Base-by-base conservation (phyloP, 2,113 vertebrate species). In the Chiloscyllium plagiosum region DNA sequence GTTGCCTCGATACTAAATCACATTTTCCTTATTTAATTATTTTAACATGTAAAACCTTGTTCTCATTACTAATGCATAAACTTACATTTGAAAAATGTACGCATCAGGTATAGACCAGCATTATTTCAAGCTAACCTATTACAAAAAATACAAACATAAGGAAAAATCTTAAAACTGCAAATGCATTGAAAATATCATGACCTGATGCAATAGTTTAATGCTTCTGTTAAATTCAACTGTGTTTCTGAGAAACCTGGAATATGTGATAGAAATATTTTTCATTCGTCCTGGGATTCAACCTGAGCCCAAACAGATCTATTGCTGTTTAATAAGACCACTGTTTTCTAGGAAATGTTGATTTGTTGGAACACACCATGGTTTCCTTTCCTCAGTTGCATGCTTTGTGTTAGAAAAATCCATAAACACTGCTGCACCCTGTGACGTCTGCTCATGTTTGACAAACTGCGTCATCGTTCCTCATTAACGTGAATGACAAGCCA, bases 401-500 rank as follows among this genome's bases (percentile, higher is more conserved):
- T 70, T 37, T 69, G 92, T 95, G 26, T 95, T 95, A 95, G 50
- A 50, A 70, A 20, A 50, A 72, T 76, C 69, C 68, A 95, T 42
- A 95, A 95, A 50, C 37, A 29, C 68, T 52, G 94, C 94, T 76
- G 42, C 69, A 72, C 69, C 72, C 69, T 17, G 37, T 95, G 94
- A 95, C 69, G 94, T 76, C 94, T 95, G 42, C 42, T 52, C 47
- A 3, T 13, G 69, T 95, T 50, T 95, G 42, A 95, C 94, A 95
- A 69, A 52, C 42, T 95, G 94, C 94, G 94, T 95, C 94, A 95
- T 72, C 69, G 33, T 76, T 47, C 26, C 69, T 72, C 94, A 95
- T 95, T 95, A 95, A 95, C 1, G 10, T 72, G n/a, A 95, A 72
- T 72, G 94, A 95, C 94, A 95, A 72, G 42, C 69, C 69, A 95